A percentile compares a stretch with the other conserved stretches of the same genome.
These are phyloP conservation scores for Heteractis magnifica DNA, from an alignment of 92 coral and sea anemone species.

Conservation along the genomic window DNA sequence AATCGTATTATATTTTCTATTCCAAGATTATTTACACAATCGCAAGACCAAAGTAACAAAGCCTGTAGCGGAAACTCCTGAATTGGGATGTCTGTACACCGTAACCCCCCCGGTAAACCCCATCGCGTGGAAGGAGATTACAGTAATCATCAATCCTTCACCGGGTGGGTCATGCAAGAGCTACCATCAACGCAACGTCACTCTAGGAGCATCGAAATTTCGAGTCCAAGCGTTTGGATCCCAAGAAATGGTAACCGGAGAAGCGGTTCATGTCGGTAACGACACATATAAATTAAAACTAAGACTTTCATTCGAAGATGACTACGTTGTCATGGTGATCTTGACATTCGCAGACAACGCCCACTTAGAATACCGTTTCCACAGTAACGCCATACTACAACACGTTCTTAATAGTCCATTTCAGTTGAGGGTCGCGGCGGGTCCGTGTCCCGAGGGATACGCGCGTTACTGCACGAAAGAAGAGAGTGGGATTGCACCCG, in stretches of 20 bases:
- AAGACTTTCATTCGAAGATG: slow-evolving; percentile 71
- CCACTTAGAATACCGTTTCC: slow-evolving; percentile 68
- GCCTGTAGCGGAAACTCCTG: slow-evolving; percentile 36
- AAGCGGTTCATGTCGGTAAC: slow-evolving; percentile 65
- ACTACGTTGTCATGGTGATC: slow-evolving; percentile 74
- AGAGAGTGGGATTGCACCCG: slow-evolving; percentile 91
- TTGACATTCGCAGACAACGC: slow-evolving; percentile 76
- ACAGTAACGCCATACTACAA: slow-evolving; percentile 68
- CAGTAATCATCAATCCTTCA: slow-evolving; percentile 55
- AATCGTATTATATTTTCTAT: slow-evolving; percentile 25
- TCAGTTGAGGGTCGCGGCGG: slow-evolving; percentile 63
- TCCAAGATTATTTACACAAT: slow-evolving; percentile 47
- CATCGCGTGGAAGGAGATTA: slow-evolving; percentile 62
- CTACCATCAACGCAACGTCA: neutral
- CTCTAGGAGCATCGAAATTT: slow-evolving; percentile 56
- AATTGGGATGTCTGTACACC: slow-evolving; percentile 75
- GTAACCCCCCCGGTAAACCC: slow-evolving; percentile 58
- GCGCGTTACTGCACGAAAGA: slow-evolving; percentile 83
- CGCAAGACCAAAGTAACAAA: slow-evolving; percentile 14
- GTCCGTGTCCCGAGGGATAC: slow-evolving; percentile 55
- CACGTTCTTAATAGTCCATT: slow-evolving; percentile 84
- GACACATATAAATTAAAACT: slow-evolving; percentile 74
- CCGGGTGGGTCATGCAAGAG: slow-evolving; percentile 35
- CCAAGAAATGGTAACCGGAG: slow-evolving; percentile 78
- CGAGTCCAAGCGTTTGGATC: slow-evolving; percentile 84